phyloP scores from a whole-genome alignment of 2,888 invertebrate species.

The Hypomecis atomaria region DNA sequence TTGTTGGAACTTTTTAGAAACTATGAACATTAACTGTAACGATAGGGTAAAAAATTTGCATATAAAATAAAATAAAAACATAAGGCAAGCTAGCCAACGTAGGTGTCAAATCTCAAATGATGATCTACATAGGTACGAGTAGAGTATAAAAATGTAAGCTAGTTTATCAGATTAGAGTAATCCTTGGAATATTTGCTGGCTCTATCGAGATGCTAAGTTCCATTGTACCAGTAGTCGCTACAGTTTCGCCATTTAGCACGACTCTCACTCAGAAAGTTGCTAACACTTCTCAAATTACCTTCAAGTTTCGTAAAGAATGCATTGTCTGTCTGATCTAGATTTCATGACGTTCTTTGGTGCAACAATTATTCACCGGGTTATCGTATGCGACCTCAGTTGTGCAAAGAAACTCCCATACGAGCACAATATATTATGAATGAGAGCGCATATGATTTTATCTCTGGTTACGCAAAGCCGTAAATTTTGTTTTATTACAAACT shows the following conservation, averaged over 20 bases:
- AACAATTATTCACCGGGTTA: constrained; percentile 55
- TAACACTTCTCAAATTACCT: constrained; percentile 72
- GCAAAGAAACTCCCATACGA: constrained; percentile 32
- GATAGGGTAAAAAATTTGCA: no score
- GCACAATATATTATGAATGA: constrained; percentile 13
- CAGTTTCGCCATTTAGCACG: constrained; percentile 77
- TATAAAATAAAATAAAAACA: no score
- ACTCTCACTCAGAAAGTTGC: constrained; percentile 76
- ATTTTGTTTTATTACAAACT: constrained; percentile 31
- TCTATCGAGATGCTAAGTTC: constrained; percentile 33
- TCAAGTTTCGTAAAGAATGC: constrained; percentile 75
- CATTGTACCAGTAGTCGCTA: constrained; percentile 59
- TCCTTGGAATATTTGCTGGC: no score
- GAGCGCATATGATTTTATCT: constrained; percentile 31
- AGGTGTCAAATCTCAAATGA: no score
- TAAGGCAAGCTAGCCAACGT: no score
- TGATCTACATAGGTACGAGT: no score
- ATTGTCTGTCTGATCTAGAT: constrained; percentile 81
- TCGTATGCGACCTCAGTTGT: constrained; percentile 59
- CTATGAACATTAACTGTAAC: no score
- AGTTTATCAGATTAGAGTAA: no score
- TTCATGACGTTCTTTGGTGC: constrained; percentile 62
- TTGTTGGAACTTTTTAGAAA: no score
- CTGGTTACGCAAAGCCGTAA: constrained; percentile 33
- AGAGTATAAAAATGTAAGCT: no score